Conservation (phyloP, 2,888 invertebrate species). For the Amphipoea lucens region DNA sequence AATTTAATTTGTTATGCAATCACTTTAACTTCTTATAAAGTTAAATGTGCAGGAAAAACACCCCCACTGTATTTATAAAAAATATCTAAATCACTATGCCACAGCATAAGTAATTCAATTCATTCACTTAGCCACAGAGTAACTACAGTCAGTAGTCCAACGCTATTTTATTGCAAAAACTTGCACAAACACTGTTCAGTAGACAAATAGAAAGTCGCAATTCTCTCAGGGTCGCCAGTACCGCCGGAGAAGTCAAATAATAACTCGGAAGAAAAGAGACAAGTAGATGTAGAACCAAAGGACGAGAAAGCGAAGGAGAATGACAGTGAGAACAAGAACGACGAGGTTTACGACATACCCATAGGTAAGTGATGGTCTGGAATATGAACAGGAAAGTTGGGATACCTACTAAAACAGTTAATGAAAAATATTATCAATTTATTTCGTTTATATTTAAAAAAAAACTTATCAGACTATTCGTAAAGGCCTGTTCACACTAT, state of each 20-base stretch:
- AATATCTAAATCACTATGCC: slow-evolving; percentile 4
- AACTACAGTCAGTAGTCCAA: slow-evolving; percentile 22
- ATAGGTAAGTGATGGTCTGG: slow-evolving; percentile 81
- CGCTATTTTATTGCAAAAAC: slow-evolving; percentile 8
- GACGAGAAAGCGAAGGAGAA: slow-evolving; percentile 78
- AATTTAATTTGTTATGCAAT: slow-evolving; percentile 7
- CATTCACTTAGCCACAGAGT: slow-evolving; percentile 13
- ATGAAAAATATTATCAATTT: neutral
- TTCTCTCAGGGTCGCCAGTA: slow-evolving; percentile 84
- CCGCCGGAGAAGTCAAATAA: slow-evolving; percentile 81
- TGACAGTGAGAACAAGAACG: slow-evolving; percentile 77
- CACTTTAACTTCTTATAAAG: slow-evolving; percentile 11
- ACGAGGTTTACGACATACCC: slow-evolving; percentile 88
- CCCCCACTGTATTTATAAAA: slow-evolving; percentile 39
- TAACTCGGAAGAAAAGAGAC: slow-evolving; percentile 81
- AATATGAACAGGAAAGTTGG: slow-evolving; percentile 29
- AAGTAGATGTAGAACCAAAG: slow-evolving; percentile 77
- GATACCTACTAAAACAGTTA: neutral
- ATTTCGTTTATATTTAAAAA: slow-evolving; percentile 31
- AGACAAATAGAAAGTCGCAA: slow-evolving; percentile 74
- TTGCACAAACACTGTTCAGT: slow-evolving; percentile 49
- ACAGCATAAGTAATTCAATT: slow-evolving; percentile 9
- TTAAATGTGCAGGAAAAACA: neutral
- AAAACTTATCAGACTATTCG: slow-evolving; percentile 16
- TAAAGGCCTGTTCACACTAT: slow-evolving; percentile 63